Base-by-base conservation (phyloP, 92 coral and sea anemone species). In the Paramuricea clavata region DNA sequence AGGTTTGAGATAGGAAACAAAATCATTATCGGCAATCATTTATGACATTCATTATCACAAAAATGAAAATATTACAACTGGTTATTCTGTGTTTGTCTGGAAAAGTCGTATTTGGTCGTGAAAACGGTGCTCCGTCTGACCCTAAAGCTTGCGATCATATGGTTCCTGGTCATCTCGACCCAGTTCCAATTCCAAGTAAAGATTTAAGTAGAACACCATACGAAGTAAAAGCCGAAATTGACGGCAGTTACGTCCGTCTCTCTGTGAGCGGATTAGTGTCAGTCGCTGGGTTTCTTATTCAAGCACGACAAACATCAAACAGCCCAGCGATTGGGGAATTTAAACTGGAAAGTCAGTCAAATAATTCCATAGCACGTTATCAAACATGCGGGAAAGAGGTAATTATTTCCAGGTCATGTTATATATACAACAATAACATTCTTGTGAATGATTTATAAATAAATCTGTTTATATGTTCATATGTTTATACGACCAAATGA, bases 221-320 rank as follows among this genome's bases (percentile, higher is more conserved):
- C 84, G 31, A 12, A 79, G 8, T 79, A 35, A 57, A 16, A 12
- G 84, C 84, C 15, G 73, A 34, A 39, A 52, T 22, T 27, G 49
- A 76, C 27, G 72, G 56, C 67, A 12, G 49, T 2, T 57, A 34
- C 26, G 57, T 79, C 15, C 84, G 84, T 17, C 64, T 79, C 7
- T 34, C 54, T 17, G 22, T 79, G 15, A 43, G 33, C 15, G 72
- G 73, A 61, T n/a, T 57, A 65, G 21, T 6, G 13, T 2, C 32
- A 4, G 11, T 79, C 16, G 28, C 30, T 10, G 84, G 84, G 11
- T 79, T 79, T 79, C 84, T 79, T 27, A 79, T 79, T 42, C 84
- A 79, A 79, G 84, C 84, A 35, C 71, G 84, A 12, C 13, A 59
- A 35, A 21, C 19, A 4, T 7, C 33, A 25, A 28, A 61, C 11